Evolutionary conservation across 2,797 vertebrate genomes (phyloP), one percentile per base, ranked within the genome.

Genomic region (Thamnophis elegans): DNA sequence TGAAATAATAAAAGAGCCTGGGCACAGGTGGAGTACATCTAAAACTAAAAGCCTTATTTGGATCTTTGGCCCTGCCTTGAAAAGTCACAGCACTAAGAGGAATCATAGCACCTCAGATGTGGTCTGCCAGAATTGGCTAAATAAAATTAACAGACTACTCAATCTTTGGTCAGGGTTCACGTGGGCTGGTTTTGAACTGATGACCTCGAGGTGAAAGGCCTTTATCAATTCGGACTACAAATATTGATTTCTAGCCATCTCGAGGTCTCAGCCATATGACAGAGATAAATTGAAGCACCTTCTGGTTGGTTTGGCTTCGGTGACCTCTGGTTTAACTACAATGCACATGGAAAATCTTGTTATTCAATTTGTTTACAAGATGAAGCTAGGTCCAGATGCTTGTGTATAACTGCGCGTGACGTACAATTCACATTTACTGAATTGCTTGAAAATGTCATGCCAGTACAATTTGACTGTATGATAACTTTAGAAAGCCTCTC

Each of bases 171-270:
- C 93, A 93, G 88, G 90, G 85, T 90, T 88, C 89, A 94, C 90
- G 90, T 28, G 78, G 91, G 93, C 25, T 96, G 86, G 16, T 60
- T 94, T 88, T 95, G 94, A 96, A 94, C 92, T 87, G 89, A 0
- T 96, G 97, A 96, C 96, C 93, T 93, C 90, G 95, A 95, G 96
- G 96, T 96, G 96, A 96, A 97, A 96, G 92, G 95, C 92, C 95
- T 96, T 96, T 96, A 96, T 94, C 96, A 94, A 73, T 89, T 89
- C 88, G 78, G 93, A 96, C 95, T 94, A 90, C 51, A 92, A 93
- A 95, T 95, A 96, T 96, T 93, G 96, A 97, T 97, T 96, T 95
- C 94, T 95, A 94, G 96, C 95, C 96, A 95, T 94, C 96, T 91
- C 82, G 94, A 95, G 95, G 93, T 95, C 96, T 96, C 94, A 91